Percentiles rank a stretch among this genome's conserved stretches.
Conservation (phyloP, 1,140 invertebrate genomes). For the Brachionus rotundiformis region DNA sequence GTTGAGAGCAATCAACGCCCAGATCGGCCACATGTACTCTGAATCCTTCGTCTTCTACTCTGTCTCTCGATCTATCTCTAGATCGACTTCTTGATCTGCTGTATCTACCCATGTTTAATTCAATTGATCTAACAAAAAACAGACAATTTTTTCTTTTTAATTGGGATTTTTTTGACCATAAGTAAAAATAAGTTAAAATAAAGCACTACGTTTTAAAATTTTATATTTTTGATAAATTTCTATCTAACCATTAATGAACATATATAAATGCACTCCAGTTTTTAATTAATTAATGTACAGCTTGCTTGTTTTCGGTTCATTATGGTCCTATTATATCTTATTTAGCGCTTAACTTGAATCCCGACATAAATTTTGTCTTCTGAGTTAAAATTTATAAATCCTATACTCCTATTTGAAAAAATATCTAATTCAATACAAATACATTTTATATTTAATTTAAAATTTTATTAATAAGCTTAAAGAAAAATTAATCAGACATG, state of each 20-base stretch:
- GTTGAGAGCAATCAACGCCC: constrained; percentile 53
- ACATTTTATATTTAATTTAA: no score
- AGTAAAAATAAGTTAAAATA: no score
- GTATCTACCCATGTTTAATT: background rate
- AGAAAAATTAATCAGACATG: no score
- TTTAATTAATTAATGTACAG: background rate
- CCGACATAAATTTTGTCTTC: no score
- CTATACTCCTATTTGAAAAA: no score
- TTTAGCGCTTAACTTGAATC: no score
- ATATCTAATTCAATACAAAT: no score
- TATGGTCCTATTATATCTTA: background rate
- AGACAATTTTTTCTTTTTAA: background rate
- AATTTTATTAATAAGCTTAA: no score
- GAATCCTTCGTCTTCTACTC: constrained; percentile 53
- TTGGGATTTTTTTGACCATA: background rate
- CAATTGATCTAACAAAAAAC: background rate
- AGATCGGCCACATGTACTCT: constrained; percentile 60
- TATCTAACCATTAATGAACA: background rate
- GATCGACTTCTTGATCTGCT: constrained; percentile 17
- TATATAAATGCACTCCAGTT: background rate
- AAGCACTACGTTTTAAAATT: constrained; percentile 6
- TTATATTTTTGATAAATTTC: background rate
- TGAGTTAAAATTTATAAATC: no score
- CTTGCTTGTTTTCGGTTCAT: background rate
- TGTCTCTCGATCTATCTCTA: constrained; percentile 6